Base-by-base conservation (phyloP, 92 coral and sea anemone species). In the Galaxea fascicularis region DNA sequence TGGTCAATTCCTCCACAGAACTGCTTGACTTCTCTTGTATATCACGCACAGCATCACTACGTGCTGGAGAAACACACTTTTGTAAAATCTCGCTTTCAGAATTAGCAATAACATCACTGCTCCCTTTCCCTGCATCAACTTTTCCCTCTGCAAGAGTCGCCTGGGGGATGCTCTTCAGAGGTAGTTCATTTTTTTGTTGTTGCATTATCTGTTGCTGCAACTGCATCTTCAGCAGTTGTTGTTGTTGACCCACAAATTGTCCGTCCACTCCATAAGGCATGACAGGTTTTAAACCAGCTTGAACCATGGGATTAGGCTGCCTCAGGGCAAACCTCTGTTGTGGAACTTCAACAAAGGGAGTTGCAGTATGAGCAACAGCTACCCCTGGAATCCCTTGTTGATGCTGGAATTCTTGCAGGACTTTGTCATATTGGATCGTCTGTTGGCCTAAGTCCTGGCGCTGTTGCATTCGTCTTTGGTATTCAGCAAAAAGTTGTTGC, bases 381-480 rank as follows among this genome's bases (percentile, higher is more conserved):
- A 71, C 64, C 12, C 76, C 86, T 22, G 83, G 85, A 1, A 71
- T 53, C 26, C 95, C 98, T 75, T 91, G 98, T 80, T 89, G 93
- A 65, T 94, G 98, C 29, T 95, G 98, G 35, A 90, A 80, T 57
- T 94, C 98, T 69, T 92, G 98, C 84, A 91, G n/a, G 14, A 91
- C 93, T 78, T 96, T 96, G 71, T 94, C 98, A 63, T 85, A 90
- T 77, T 92, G 95, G 18, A 92, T 49, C 10, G 92, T 81, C 63
- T 91, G 98, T 46, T 94, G 95, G 44, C 98, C 98, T 14, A 94
- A 69, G 22, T 95, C 99, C 41, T 93, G 98, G 31, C 94, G 99
- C 76, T 97, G 98, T 51, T 89, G 77, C 76, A 92, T 73, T 53
- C 98, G 58, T 72, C 99, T 90, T 79, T 97, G 99, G 74, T 97